Conservation (phyloP, 1,140 invertebrate genomes). For the Cherax quadricarinatus region DNA sequence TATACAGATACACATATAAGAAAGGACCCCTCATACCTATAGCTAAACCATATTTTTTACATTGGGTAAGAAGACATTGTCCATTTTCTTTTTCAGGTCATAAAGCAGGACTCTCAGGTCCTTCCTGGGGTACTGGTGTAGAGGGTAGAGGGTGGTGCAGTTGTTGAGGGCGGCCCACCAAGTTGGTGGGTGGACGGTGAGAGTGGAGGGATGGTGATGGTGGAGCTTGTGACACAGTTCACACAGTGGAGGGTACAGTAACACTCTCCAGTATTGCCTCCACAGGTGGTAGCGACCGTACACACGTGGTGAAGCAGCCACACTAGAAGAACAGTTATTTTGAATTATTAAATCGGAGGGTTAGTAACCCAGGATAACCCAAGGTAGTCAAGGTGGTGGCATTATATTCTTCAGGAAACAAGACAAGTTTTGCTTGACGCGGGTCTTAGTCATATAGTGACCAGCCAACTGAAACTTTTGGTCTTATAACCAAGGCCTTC, state of each 20-base stretch:
- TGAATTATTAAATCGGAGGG: too few relatives aligned
- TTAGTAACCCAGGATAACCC: too few relatives aligned
- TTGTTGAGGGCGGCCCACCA: constrained; percentile 35
- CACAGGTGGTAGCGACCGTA: constrained; percentile 44
- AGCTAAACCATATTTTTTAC: too few relatives aligned
- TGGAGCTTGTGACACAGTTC: constrained; percentile 36
- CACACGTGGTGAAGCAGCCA: constrained; percentile 1
- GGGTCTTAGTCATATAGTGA: too few relatives aligned
- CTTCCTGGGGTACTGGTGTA: not conserved
- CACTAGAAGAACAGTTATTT: not conserved
- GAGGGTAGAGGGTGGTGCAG: constrained; percentile 31
- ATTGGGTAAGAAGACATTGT: not conserved
- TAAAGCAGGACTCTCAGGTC: not conserved
- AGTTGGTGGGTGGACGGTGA: not conserved
- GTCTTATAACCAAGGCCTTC: too few relatives aligned
- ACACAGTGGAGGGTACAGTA: constrained; percentile 10
- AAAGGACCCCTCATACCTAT: too few relatives aligned
- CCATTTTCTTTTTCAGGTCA: not conserved
- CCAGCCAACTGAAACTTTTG: too few relatives aligned
- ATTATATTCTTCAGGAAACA: too few relatives aligned
- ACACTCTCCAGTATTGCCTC: constrained; percentile 36
- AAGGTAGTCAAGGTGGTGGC: too few relatives aligned
- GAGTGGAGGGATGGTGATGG: not conserved
- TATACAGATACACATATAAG: too few relatives aligned
- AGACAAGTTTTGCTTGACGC: too few relatives aligned